A percentile compares a stretch with the other conserved stretches of the same genome.
Evolutionary conservation across 53 echinoderm and acorn worm genomes (phyloP).

Genomic region (Holothuria leucospilota): DNA sequence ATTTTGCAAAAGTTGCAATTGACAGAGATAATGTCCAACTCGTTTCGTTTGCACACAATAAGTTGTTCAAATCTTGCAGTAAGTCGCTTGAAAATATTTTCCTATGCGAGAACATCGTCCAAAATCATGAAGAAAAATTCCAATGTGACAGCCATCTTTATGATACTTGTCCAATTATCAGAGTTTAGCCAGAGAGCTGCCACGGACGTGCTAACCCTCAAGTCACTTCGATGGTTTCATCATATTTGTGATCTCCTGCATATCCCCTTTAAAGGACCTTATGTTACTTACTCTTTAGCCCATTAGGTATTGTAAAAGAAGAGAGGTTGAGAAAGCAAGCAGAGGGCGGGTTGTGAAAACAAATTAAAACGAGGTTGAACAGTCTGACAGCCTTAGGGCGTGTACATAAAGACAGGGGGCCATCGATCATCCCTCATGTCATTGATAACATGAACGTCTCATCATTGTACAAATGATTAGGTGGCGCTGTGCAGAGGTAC

Average conservation of each 20-base stretch:
- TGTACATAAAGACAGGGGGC: conserved; percentile 14
- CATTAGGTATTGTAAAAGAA: conserved; percentile 10
- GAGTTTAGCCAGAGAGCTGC: too few relatives aligned
- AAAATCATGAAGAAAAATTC: too few relatives aligned
- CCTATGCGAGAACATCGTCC: too few relatives aligned
- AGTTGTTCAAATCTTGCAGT: too few relatives aligned
- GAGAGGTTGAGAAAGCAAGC: conserved; percentile 38
- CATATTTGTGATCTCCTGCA: not conserved
- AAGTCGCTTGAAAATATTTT: too few relatives aligned
- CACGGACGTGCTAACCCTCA: too few relatives aligned
- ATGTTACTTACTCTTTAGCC: conserved; percentile 14
- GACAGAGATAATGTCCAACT: too few relatives aligned
- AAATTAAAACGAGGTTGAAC: conserved; percentile 36
- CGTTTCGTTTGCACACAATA: too few relatives aligned
- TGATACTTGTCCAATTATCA: too few relatives aligned
- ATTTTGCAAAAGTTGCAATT: too few relatives aligned
- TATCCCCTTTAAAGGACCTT: conserved; percentile 24
- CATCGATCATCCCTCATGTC: conserved; percentile 3
- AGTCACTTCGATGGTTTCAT: too few relatives aligned
- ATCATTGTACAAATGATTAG: not conserved
- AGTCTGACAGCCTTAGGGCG: conserved; percentile 5
- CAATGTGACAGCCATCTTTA: too few relatives aligned
- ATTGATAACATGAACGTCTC: conserved; percentile 6
- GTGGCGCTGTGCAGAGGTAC: not conserved
- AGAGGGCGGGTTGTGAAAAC: conserved; percentile 41